phyloP scores from a whole-genome alignment of 1,140 invertebrate species.

The Cyphomyrmex costatus region DNA sequence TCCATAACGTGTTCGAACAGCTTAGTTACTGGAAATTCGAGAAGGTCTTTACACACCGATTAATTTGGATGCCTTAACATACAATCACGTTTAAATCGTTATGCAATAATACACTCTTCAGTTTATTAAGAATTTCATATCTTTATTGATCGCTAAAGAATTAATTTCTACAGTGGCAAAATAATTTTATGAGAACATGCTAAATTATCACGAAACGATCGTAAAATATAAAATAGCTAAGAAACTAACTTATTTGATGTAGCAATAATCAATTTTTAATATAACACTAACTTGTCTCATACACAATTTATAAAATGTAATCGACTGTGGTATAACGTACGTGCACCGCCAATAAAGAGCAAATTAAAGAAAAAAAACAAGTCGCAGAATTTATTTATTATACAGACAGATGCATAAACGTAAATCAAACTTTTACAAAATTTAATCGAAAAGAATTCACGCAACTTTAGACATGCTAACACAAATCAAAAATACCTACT shows the following conservation, averaged over 20 bases:
- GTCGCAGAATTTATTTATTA: not conserved
- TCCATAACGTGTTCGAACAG: not conserved
- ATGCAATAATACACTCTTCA: not conserved
- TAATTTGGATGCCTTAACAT: constrained; percentile 1
- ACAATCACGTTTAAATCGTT: constrained; percentile 25
- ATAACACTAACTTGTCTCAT: not conserved
- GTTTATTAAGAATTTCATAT: constrained; percentile 9
- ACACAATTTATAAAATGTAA: not conserved
- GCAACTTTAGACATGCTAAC: constrained; percentile 9
- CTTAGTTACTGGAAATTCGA: not conserved
- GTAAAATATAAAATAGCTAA: constrained; percentile 18
- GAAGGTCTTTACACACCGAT: not conserved
- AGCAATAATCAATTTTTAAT: not conserved
- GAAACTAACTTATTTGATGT: not conserved
- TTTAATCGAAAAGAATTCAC: not conserved
- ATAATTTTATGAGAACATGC: not conserved
- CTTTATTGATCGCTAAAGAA: not conserved
- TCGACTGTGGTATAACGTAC: not conserved
- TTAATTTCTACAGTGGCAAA: not conserved
- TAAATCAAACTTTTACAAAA: not conserved
- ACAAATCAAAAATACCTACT: constrained; percentile 13
- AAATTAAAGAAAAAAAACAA: constrained; percentile 2
- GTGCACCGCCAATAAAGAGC: not conserved
- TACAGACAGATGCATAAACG: not conserved
- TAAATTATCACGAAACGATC: not conserved